Evolutionary conservation across 2,888 invertebrate species (phyloP), one percentile per base, ranked within the genome.

Genomic region (Cataglyphis rosenhaueri): DNA sequence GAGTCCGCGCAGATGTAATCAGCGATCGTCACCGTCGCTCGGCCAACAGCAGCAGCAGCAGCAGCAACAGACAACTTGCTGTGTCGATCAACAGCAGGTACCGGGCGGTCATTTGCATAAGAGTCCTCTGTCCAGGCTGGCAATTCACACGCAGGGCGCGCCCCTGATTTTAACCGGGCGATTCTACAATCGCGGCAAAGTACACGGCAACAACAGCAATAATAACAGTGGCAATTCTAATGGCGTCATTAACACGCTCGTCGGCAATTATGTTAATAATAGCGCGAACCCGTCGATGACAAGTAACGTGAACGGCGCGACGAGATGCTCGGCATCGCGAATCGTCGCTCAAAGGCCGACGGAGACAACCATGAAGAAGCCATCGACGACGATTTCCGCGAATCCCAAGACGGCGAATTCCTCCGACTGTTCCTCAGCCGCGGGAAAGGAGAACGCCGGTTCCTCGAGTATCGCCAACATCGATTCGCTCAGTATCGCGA

Each of bases 111-210:
- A 92, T 86, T 83, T 91, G 81, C 93, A 92, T 76, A 91, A 91
- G 85, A 93, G 96, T 87, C 96, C 96, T 62, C 96, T 98, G 86
- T 96, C 97, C 12, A 96, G 97, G 91, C 95, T 98, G 86, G 97
- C 97, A 18, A 97, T 97, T 92, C 98, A 98, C 94, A 97, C 97
- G 6, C 97, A 97, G 93, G 98, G 98, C 62, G 97, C 97, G 64
- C 98, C 98, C n/a, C 95, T 98, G 85, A 97, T 98, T 88, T 95
- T 97, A 84, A 95, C 97, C 90, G 96, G 97, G 89, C 95, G 96
- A 90, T 96, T 96, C 94, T 96, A 95, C 92, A 93, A 93, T 86
- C 95, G 95, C 85, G 94, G 95, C 92, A 96, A 96, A 92, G 94
- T 88, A 35, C 92, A 92, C 82, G 25, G 29, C 29, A 68, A 57